Conservation (phyloP, 1,140 invertebrate genomes). For the Drosophila equinoxialis region DNA sequence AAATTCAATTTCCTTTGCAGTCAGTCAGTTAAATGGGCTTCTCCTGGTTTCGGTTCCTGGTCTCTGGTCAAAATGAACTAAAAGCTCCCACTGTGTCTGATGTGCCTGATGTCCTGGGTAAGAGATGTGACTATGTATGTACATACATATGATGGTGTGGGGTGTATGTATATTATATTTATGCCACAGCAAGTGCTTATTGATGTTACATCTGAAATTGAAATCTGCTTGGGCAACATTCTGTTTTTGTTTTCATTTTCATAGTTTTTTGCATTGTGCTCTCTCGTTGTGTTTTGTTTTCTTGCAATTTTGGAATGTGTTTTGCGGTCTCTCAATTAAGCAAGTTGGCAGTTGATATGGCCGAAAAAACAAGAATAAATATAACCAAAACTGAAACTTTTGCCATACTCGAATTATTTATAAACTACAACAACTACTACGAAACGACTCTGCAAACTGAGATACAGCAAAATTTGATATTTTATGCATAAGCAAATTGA, state of each 20-base stretch:
- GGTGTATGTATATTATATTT: constrained; percentile 64
- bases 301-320: constrained; percentile 39
- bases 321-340: constrained; percentile 70
- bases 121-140: background rate
- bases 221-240: constrained; percentile 50
- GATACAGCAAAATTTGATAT: constrained; percentile 56
- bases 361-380: background rate
- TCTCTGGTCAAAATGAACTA: constrained; percentile 21
- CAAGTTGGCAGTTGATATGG: constrained; percentile 53
- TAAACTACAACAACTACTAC: constrained; percentile 31
- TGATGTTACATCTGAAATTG: constrained; percentile 79
- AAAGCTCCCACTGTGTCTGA: constrained; percentile 34
- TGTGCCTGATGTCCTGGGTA: constrained; percentile 35
- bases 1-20: constrained; percentile 77
- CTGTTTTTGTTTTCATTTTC: constrained; percentile 36
- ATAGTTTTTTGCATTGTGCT: constrained; percentile 31
- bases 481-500: constrained; percentile 73
- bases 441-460: constrained; percentile 16
- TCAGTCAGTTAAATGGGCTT: constrained; percentile 39
- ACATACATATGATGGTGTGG: constrained; percentile 21
- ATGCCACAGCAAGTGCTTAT: constrained; percentile 74
- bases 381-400: constrained; percentile 40
- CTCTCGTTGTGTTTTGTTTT: constrained; percentile 50
- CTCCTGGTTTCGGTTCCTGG: constrained; percentile 15
- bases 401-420: constrained; percentile 45